Base-by-base conservation (phyloP, 2,888 invertebrate genomes). In the Pemphredon lugubris region DNA sequence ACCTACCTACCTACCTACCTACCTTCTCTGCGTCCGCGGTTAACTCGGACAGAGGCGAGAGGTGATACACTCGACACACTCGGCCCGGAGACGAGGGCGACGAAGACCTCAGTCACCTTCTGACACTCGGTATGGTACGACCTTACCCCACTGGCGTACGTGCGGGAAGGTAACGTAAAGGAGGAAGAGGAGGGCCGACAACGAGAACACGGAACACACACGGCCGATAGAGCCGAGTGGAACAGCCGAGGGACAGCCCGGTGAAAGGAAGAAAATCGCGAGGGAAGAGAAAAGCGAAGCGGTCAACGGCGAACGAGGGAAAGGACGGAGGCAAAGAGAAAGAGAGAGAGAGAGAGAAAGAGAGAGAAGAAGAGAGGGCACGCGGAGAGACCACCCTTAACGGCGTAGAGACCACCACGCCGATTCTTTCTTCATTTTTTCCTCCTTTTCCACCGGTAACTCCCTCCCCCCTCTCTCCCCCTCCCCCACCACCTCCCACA, bases 61-160 rank as follows among this genome's bases (percentile, higher is more conserved):
- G 83, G 86, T 83, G 85, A 86, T 86, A 84, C 83, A 77, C 83
- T 71, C 78, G 72, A 73, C 71, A 79, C 74, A 76, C 65, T 69
- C 75, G 45, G 50, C 4, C 70, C 53, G 60, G 70, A n/a, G n/a
- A 78, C 77, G 77, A 72, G 69, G 75, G 67, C 73, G 64, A 65
- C 68, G 70, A 78, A 76, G 81, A 75, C 80, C 83, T 86, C 87
- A 88, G 87, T 88, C 84, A 88, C 83, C 85, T 87, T 79, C 85
- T 87, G 87, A 86, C 87, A 88, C 84, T 87, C 87, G 86, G 70
- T 82, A 77, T 81, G 83, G 82, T 75, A 84, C 81, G 81, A 82
- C 70, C 76, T 77, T 74, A 63, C 67, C 60, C 77, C 82, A 65
- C 64, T 67, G 72, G 65, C 64, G 73, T 34, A 63, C 65, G 60